Evolutionary conservation across 64 coral and sea anemone species (phyloP).

Genomic region (Astreopora myriophthalma): DNA sequence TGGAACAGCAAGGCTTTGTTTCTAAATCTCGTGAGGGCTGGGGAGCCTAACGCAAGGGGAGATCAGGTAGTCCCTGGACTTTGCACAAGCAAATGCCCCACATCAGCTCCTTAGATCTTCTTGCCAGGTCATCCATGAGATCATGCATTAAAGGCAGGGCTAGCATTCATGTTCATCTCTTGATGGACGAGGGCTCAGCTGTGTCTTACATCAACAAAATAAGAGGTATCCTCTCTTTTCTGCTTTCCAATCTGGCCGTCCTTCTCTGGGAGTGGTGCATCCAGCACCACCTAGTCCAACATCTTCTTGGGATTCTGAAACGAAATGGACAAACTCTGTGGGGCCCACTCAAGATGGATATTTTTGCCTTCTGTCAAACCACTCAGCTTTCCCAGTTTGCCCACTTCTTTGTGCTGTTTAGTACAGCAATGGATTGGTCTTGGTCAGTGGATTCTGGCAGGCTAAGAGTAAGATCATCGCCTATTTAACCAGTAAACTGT

Average conservation of each 20-base stretch:
- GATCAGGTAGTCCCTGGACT: neutral
- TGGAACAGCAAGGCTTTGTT: neutral
- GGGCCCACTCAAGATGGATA: constrained; percentile 27
- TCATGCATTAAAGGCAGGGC: neutral
- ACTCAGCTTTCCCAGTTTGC: constrained; percentile 43
- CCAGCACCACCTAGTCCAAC: neutral
- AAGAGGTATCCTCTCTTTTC: neutral
- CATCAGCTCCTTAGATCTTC: constrained; percentile 5
- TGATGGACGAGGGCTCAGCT: neutral
- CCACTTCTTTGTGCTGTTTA: too few species aligned
- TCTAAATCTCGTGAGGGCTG: neutral
- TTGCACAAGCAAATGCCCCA: neutral
- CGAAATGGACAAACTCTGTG: neutral
- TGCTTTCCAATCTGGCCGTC: neutral
- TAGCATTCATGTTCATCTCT: neutral
- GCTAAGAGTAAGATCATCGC: too few species aligned
- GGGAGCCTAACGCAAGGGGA: neutral
- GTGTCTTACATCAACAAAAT: constrained; percentile 24
- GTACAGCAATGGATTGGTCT: constrained; percentile 13
- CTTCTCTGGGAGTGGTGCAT: constrained; percentile 16
- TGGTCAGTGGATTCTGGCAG: too few species aligned
- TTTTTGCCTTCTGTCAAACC: constrained; percentile 51
- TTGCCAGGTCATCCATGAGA: neutral
- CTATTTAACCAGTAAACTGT: too few species aligned
- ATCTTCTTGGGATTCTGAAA: constrained; percentile 39